Evolutionary conservation across 1,140 invertebrate genomes (phyloP).

Genomic region (Sarcophaga bullata): DNA sequence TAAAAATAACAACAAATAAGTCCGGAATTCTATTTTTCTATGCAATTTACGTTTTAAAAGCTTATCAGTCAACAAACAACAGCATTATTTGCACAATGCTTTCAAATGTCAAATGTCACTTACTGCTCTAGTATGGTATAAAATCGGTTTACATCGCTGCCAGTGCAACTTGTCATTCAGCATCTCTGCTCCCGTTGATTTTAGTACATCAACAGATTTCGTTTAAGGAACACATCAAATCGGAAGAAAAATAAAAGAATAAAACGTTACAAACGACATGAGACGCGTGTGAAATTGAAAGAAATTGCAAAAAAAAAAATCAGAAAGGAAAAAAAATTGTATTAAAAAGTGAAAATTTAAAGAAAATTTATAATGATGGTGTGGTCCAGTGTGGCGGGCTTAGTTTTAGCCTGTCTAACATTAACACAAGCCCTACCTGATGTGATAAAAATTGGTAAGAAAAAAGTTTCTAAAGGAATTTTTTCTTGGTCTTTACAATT

Average conservation of each 20-base stretch:
- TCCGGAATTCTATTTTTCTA: background rate
- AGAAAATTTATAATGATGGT: background rate
- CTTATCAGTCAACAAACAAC: constrained; percentile 7
- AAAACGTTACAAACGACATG: background rate
- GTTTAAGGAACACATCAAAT: background rate
- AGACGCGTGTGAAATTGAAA: constrained; percentile 8
- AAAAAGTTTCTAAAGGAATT: constrained; percentile 12
- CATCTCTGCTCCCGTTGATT: background rate
- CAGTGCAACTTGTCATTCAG: background rate
- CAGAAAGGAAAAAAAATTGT: background rate
- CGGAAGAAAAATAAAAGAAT: background rate
- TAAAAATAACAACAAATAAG: background rate
- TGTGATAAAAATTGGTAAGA: constrained; percentile 62
- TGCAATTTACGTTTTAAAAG: background rate
- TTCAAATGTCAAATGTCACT: constrained; percentile 36
- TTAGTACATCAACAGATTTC: constrained; percentile 39
- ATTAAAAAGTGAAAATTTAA: background rate
- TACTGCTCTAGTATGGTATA: background rate
- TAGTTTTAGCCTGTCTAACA: constrained; percentile 8
- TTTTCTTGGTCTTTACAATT: background rate
- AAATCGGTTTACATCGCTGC: background rate
- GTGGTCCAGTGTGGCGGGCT: background rate
- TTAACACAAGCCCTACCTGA: constrained; percentile 52
- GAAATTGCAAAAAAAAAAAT: background rate
- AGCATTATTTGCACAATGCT: constrained; percentile 43